Evolutionary conservation across 2,888 invertebrate species (phyloP).

Genomic region (Cylindroiulus punctatus): DNA sequence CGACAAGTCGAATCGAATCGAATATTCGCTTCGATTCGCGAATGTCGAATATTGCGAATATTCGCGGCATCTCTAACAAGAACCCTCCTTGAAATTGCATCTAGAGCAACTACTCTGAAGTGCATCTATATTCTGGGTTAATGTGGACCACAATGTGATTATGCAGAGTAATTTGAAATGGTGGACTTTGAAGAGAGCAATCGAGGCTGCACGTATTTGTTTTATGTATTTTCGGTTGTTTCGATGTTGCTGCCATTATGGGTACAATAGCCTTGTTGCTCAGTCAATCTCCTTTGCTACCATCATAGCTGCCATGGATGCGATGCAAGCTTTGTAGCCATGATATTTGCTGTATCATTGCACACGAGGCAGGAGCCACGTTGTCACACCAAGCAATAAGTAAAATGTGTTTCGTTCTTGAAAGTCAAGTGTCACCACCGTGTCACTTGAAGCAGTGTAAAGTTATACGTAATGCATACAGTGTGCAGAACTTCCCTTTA

Average conservation of each 20-base stretch:
- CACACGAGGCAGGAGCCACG: background rate
- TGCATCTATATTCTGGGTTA: slow-evolving; percentile 22
- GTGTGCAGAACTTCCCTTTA: slow-evolving; percentile 25
- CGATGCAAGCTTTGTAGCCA: background rate
- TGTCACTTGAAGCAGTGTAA: slow-evolving; percentile 33
- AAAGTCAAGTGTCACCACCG: slow-evolving; percentile 45
- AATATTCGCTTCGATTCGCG: no score
- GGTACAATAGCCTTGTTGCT: background rate
- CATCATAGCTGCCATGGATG: no score
- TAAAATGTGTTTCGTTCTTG: slow-evolving; percentile 5
- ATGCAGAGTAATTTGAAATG: slow-evolving; percentile 36
- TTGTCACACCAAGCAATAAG: slow-evolving; percentile 29
- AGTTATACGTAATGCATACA: slow-evolving; percentile 18
- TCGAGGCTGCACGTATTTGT: slow-evolving; percentile 11
- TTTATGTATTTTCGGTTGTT: slow-evolving; percentile 43
- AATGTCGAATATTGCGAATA: no score
- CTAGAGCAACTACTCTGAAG: background rate
- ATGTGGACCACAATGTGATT: background rate
- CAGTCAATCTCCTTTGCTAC: background rate
- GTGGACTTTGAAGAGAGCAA: background rate
- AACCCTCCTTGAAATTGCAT: background rate
- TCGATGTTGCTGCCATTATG: background rate
- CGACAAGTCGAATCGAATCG: no score
- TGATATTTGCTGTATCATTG: background rate
- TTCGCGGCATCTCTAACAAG: no score